These are phyloP conservation scores for Hoplostethus mediterraneus DNA, from an alignment of 2,797 vertebrate genomes.

Conservation along the genomic window DNA sequence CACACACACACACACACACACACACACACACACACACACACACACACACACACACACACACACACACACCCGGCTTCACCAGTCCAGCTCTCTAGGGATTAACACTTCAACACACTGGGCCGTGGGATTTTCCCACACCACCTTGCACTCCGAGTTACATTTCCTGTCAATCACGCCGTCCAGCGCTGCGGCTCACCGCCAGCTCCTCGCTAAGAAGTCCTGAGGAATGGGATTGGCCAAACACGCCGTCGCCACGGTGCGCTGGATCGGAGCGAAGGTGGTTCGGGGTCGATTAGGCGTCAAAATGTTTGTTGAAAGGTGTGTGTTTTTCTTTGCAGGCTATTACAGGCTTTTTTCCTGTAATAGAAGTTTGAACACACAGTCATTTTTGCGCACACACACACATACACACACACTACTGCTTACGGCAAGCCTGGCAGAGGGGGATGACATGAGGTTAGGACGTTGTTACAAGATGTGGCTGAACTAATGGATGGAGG, in stretches of 20 bases:
- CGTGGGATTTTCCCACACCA: constrained; percentile 70
- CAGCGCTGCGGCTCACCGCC: constrained; percentile 28
- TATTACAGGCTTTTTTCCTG: neutral
- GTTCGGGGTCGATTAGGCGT: constrained; percentile 27
- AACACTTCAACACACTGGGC: constrained; percentile 64
- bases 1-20: constrained; percentile 27
- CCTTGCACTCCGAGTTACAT: constrained; percentile 48
- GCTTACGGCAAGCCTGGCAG: neutral
- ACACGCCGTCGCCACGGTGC: neutral
- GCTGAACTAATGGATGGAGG: neutral
- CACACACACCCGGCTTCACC: constrained; percentile 13
- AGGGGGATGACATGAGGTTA: neutral
- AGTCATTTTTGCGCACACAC: no score
- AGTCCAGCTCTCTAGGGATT: constrained; percentile 63
- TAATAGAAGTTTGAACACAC: neutral
- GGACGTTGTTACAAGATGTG: neutral
- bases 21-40: constrained; percentile 17
- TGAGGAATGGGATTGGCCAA: constrained; percentile 36
- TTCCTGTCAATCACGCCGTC: constrained; percentile 58
- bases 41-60: constrained; percentile 12
- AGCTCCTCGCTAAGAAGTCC: constrained; percentile 24
- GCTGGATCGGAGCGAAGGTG: neutral
- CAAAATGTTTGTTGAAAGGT: constrained; percentile 44
- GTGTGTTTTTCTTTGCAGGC: constrained; percentile 28
- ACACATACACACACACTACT: neutral